These are phyloP conservation scores for Crypturellus tataupa DNA, from an alignment of 2,797 vertebrate genomes.

Conservation along the genomic window DNA sequence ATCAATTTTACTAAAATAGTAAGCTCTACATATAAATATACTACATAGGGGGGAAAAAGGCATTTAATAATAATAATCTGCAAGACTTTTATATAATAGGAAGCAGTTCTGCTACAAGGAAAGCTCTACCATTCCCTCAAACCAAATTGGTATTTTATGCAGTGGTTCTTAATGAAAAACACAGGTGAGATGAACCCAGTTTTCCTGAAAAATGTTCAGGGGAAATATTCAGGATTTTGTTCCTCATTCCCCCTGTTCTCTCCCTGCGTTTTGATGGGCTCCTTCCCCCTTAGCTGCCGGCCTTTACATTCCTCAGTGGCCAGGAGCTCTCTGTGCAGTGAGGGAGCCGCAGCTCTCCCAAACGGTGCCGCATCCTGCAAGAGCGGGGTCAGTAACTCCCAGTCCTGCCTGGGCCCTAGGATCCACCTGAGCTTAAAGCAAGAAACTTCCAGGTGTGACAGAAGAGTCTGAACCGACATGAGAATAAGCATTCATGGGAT, in stretches of 20 bases:
- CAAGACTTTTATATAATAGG: neutral
- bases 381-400: neutral
- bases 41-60: neutral
- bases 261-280: neutral
- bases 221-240: neutral
- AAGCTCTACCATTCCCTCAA: neutral
- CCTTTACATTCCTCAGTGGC: neutral
- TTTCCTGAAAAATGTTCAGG: neutral
- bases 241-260: neutral
- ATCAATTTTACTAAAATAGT: neutral
- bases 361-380: neutral
- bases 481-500: neutral
- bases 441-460: neutral
- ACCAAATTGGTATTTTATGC: neutral
- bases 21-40: neutral
- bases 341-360: neutral
- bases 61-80: neutral
- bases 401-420: neutral
- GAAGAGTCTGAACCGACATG: neutral
- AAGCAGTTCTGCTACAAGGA: neutral
- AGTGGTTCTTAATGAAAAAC: neutral
- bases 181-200: neutral
- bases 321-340: neutral
- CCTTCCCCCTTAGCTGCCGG: neutral
- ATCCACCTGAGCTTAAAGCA: neutral